phyloP scores from a whole-genome alignment of 1,140 invertebrate species.

The Tetramorium simillimum region DNA sequence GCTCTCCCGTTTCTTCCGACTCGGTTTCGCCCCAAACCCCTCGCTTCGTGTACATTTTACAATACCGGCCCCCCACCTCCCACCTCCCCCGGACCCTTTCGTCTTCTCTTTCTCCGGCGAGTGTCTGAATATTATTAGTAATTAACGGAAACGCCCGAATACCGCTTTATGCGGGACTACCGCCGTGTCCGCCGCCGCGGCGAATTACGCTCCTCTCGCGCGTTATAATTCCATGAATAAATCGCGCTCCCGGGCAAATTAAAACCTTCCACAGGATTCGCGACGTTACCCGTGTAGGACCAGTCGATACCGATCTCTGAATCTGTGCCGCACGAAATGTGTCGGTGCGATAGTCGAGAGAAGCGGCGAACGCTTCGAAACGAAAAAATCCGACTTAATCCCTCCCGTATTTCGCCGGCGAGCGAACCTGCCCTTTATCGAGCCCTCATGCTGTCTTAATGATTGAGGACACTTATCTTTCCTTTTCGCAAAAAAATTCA shows the following conservation, averaged over 20 bases:
- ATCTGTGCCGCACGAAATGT: not conserved
- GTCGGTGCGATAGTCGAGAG: not conserved
- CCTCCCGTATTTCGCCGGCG: not conserved
- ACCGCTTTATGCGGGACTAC: not conserved
- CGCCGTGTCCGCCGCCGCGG: not conserved
- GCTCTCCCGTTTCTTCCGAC: constrained; percentile 55
- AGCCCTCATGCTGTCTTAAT: not conserved
- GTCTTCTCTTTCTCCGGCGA: constrained; percentile 28
- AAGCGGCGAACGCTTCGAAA: not conserved
- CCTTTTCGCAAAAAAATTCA: not conserved
- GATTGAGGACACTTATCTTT: not conserved
- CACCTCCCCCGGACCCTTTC: constrained; percentile 14
- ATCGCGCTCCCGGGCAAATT: constrained; percentile 28
- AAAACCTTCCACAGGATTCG: constrained; percentile 9
- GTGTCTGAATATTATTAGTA: constrained; percentile 86
- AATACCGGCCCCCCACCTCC: constrained; percentile 51
- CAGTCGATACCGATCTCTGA: not conserved
- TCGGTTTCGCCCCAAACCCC: constrained; percentile 44
- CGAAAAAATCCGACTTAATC: not conserved
- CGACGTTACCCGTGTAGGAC: not conserved
- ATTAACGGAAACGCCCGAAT: constrained; percentile 80
- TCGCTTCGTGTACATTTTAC: constrained; percentile 56
- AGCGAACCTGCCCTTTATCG: not conserved
- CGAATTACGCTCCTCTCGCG: constrained; percentile 36
- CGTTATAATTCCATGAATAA: constrained; percentile 52